Percentiles rank a stretch among this genome's conserved stretches.
Evolutionary conservation across 1,140 invertebrate species (phyloP).

Genomic region (Hyposmocoma kahamanoa): DNA sequence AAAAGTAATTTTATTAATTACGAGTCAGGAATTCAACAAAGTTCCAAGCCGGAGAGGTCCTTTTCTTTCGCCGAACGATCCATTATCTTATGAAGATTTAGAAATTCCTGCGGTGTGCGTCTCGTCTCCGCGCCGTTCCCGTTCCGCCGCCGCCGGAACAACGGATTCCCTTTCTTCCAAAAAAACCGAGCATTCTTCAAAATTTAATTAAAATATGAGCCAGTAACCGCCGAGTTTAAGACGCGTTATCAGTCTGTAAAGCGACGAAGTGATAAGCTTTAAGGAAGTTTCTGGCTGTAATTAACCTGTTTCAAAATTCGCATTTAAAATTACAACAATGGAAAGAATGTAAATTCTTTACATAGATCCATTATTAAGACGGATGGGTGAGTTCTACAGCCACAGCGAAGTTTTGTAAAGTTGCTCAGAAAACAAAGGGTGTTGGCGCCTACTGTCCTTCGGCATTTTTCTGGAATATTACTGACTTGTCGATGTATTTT

Average conservation of each 20-base stretch:
- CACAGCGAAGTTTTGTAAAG: too few species aligned
- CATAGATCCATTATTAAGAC: slow-evolving; percentile 21
- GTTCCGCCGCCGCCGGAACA: background rate
- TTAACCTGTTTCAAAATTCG: slow-evolving; percentile 22
- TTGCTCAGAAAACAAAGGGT: slow-evolving; percentile 57
- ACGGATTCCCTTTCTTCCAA: background rate
- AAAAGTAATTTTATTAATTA: slow-evolving; percentile 75
- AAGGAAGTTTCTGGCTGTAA: too few species aligned
- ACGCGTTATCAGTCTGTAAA: too few species aligned
- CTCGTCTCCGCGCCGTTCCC: slow-evolving; percentile 11
- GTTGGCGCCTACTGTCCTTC: slow-evolving; percentile 42
- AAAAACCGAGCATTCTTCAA: background rate
- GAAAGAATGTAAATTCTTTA: slow-evolving; percentile 26
- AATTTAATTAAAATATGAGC: slow-evolving; percentile 3
- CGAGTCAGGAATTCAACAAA: slow-evolving; percentile 72
- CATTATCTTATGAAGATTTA: slow-evolving; percentile 74
- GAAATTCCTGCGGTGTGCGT: slow-evolving; percentile 66
- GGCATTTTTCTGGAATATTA: slow-evolving; percentile 61
- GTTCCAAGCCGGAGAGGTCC: slow-evolving; percentile 64
- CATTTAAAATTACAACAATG: slow-evolving; percentile 25
- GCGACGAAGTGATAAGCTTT: too few species aligned
- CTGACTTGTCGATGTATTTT: slow-evolving; percentile 50
- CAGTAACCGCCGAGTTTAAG: background rate
- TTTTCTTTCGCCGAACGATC: slow-evolving; percentile 65
- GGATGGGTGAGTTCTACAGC: slow-evolving; percentile 34